Conservation (phyloP, 2,888 invertebrate genomes). For the Lysandra bellargus region DNA sequence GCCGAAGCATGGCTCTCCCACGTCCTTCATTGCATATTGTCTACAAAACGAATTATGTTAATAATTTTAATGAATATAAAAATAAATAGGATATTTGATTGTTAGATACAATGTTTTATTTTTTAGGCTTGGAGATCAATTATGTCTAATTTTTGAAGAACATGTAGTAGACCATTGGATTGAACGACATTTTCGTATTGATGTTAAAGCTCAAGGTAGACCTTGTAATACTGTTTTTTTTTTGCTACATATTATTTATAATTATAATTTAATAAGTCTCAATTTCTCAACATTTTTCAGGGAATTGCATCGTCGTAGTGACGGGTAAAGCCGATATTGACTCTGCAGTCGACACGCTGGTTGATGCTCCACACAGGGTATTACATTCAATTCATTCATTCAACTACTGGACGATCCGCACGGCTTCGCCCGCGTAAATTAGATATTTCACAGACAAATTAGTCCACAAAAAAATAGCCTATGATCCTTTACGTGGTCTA, state of each 20-base stretch:
- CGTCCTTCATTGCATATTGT: no score
- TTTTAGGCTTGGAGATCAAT: not conserved
- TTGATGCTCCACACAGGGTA: constrained; percentile 45
- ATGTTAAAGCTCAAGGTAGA: not conserved
- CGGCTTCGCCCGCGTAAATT: no score
- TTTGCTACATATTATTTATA: not conserved
- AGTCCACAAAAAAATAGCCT: no score
- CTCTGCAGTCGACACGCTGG: constrained; percentile 50
- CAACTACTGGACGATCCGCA: no score
- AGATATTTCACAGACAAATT: no score
- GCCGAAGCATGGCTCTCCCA: no score
- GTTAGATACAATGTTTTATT: not conserved
- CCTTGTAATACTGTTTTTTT: not conserved
- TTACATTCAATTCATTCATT: not conserved
- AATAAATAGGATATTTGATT: no score
- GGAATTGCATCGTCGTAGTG: constrained; percentile 38
- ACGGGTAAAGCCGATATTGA: constrained; percentile 51
- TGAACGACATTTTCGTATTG: not conserved
- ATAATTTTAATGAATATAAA: no score
- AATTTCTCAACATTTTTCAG: not conserved
- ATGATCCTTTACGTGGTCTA: no score
- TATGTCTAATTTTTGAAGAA: not conserved
- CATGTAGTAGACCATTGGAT: not conserved
- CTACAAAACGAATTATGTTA: no score
- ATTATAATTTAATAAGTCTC: no score